These are phyloP conservation scores for Phortica variegata DNA, from an alignment of 1,140 invertebrate genomes.

Conservation along the genomic window DNA sequence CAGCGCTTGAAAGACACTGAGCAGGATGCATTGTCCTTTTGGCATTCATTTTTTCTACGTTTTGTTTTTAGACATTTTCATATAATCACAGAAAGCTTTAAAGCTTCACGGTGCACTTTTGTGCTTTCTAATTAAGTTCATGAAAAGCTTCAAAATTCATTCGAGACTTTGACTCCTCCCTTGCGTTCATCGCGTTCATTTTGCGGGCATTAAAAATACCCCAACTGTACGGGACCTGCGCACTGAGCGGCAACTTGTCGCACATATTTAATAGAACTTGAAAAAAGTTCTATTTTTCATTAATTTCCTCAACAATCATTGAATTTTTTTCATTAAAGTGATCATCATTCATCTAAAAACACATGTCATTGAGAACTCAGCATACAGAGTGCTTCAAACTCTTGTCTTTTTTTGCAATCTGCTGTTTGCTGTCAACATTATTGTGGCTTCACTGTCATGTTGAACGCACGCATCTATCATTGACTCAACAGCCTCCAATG, in stretches of 20 bases:
- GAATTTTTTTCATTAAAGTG: slow-evolving; percentile 24
- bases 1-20: slow-evolving; percentile 14
- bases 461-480: slow-evolving; percentile 15
- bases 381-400: slow-evolving; percentile 30
- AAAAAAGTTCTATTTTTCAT: slow-evolving; percentile 25
- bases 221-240: slow-evolving; percentile 29
- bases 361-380: slow-evolving; percentile 6
- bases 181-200: slow-evolving; percentile 37
- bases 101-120: slow-evolving; percentile 15
- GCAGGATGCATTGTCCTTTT: slow-evolving; percentile 22
- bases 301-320: slow-evolving; percentile 31
- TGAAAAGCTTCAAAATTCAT: slow-evolving; percentile 23
- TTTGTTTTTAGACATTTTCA: too few species aligned
- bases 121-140: background rate
- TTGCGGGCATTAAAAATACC: slow-evolving; percentile 19
- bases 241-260: too few species aligned
- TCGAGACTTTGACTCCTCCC: slow-evolving; percentile 37
- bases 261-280: too few species aligned
- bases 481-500: slow-evolving; percentile 15
- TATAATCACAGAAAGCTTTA: slow-evolving; percentile 10
- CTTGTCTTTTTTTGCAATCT: slow-evolving; percentile 16
- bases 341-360: slow-evolving; percentile 25
- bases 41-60: too few species aligned
- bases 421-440: too few species aligned
- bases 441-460: slow-evolving; percentile 6